Base-by-base conservation (phyloP, 2,888 invertebrate species). In the Petrolisthes cinctipes region DNA sequence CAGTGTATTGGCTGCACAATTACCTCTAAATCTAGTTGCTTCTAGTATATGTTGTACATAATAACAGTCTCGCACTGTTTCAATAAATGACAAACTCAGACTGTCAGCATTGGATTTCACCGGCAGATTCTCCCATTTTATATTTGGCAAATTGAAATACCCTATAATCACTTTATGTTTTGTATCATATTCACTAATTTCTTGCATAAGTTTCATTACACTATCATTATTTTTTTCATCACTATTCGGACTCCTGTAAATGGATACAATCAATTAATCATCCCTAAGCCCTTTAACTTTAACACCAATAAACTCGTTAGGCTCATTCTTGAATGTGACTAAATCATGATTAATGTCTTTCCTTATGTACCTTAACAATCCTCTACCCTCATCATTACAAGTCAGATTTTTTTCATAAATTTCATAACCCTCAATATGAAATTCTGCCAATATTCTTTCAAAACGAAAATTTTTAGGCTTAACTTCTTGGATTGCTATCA, bases 41-140 rank as follows among this genome's bases (percentile, higher is more conserved):
- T 76, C 51, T 76, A 4, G 1, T 54, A 76, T 76, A 37, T 76
- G 76, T 14, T 76, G 76, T 76, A 76, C 14, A 7, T 37, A 76
- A 53, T 76, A 76, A 51, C 76, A 76, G 51, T 76, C 53, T 17
- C 37, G 53, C 11, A 76, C 14, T 51, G 53, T 79, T 54, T 79
- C 79, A 79, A 56, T 79, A 53, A 54, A 54, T 11, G 4, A 17
- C 54, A 53, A 4, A 53, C 79, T 17, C 5, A 79, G 53, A 17
- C 7, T 79, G 54, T 79, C 79, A 54, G 53, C 17, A 79, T 17
- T 54, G 54, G 17, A 54, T 54, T 79, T 79, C 9, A 17, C 53
- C n/a, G 79, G 14, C n/a, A 79, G 9, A 53, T 79, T 79, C n/a
- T n/a, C 54, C 79, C 79, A 54, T 79, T 79, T n/a, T 14, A 54